Base-by-base conservation (phyloP, 2,888 invertebrate genomes). In the Agonum fuliginosum region DNA sequence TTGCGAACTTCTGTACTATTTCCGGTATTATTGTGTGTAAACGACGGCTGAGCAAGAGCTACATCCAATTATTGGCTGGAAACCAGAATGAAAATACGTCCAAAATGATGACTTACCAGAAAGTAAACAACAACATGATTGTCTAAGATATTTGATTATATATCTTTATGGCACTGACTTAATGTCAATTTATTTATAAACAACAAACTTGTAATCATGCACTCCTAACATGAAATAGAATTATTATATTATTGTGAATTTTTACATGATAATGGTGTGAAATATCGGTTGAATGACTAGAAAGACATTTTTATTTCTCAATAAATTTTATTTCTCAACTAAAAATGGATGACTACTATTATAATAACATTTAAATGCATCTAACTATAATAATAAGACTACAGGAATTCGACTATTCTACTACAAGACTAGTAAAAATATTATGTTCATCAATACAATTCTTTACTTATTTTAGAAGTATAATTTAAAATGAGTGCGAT, bases 301-400 rank as follows among this genome's bases (percentile, higher is more conserved):
- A 67, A 37, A 27, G 10, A 12, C 58, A 12, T 51, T 77, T 77
- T 77, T 77, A 77, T 77, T 77, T 77, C 70, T 37, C 58, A 77
- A 77, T 77, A 77, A 77, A 77, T 77, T 77, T 77, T 77, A 77
- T 77, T 77, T 77, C 70, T 51, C 77, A 77, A 70, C 69, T 77
- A 77, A 54, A 77, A 69, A 54, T 27, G 72, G 58, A 70, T 37
- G 34, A 27, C 70, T 67, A 43, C 43, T 62, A 51, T 75, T 43
- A 65, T 74, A 41, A 75, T 46, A 43, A 65, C 62, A 74, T 74
- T 62, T 19, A 74, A 74, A 74, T 74, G 62, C 74, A 62, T 58
- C 10, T 70, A 70, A 46, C 67, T 67, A 67, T 41, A 67, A 67
- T 67, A 67, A 41, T 67, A 67, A 12, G 3, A 24, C 70, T 46